A percentile compares a stretch with the other conserved stretches of the same genome.
These are phyloP conservation scores for Trachops cirrhosus DNA, from an alignment of 2,797 vertebrate genomes.

Conservation along the genomic window DNA sequence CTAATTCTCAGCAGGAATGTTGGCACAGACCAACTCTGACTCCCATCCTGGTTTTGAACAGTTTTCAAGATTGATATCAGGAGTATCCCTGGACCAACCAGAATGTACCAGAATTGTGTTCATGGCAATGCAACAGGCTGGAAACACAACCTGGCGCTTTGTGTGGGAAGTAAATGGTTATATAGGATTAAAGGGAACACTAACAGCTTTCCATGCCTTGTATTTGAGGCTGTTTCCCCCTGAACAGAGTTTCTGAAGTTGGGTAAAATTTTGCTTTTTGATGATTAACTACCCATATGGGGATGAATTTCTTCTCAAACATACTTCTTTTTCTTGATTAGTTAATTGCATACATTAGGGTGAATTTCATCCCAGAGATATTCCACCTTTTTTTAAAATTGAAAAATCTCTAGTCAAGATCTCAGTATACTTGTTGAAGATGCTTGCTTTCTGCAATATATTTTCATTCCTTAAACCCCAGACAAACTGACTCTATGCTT, in stretches of 20 bases:
- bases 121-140: neutral
- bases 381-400: neutral
- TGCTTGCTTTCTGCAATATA: neutral
- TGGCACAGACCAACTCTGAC: slow-evolving; percentile 78
- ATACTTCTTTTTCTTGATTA: neutral
- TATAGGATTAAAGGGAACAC: slow-evolving; percentile 58
- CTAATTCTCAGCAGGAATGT: slow-evolving; percentile 81
- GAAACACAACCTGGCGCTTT: slow-evolving; percentile 70
- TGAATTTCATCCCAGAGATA: neutral
- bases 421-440: neutral
- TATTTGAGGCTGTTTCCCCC: slow-evolving; percentile 49
- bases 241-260: slow-evolving; percentile 55
- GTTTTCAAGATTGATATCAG: slow-evolving; percentile 80
- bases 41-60: slow-evolving; percentile 77
- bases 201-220: neutral
- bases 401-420: neutral
- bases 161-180: slow-evolving; percentile 78
- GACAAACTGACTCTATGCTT: neutral
- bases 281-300: neutral
- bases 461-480: neutral
- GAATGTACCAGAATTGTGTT: slow-evolving; percentile 57
- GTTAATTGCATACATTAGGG: neutral
- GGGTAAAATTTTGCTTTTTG: slow-evolving; percentile 16
- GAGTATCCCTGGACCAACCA: slow-evolving; percentile 73
- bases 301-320: neutral